Percentiles rank a stretch among this genome's conserved stretches.
Conservation (phyloP, 1,140 invertebrate genomes). For the Drosophila malerkotliana region DNA sequence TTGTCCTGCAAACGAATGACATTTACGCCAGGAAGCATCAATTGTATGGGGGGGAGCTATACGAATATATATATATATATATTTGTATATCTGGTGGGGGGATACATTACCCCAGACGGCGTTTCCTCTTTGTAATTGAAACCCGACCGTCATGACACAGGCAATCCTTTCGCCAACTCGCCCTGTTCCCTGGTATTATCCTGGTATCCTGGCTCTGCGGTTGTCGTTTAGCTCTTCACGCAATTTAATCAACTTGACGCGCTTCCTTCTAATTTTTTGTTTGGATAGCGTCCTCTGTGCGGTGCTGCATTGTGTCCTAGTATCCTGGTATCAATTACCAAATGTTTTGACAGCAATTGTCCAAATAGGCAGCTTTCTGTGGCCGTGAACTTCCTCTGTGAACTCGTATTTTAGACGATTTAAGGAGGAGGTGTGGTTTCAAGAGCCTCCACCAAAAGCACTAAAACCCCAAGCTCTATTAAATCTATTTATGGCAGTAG, state of each 20-base stretch:
- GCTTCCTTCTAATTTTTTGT: constrained; percentile 36
- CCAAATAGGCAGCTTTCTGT: constrained; percentile 59
- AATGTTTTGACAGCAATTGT: constrained; percentile 83
- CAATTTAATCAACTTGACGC: constrained; percentile 79
- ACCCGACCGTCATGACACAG: constrained; percentile 71
- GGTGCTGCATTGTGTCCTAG: constrained; percentile 17
- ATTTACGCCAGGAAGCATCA: constrained; percentile 73
- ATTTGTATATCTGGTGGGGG: background rate
- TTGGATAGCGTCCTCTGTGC: background rate
- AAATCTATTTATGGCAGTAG: background rate
- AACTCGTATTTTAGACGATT: too few species aligned
- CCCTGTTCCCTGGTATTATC: constrained; percentile 48
- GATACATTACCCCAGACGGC: constrained; percentile 3
- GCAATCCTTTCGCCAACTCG: constrained; percentile 61
- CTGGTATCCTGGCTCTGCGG: constrained; percentile 10
- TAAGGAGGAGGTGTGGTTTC: too few species aligned
- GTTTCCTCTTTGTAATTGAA: constrained; percentile 74
- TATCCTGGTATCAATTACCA: constrained; percentile 74
- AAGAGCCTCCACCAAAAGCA: too few species aligned
- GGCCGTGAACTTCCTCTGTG: background rate
- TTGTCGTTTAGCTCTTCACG: constrained; percentile 63
- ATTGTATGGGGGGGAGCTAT: constrained; percentile 43
- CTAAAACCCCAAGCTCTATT: background rate
- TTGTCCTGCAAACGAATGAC: constrained; percentile 56
- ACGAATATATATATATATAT: background rate